These are phyloP conservation scores for Chiloscyllium plagiosum DNA, from an alignment of 2,113 vertebrate species.

Conservation along the genomic window DNA sequence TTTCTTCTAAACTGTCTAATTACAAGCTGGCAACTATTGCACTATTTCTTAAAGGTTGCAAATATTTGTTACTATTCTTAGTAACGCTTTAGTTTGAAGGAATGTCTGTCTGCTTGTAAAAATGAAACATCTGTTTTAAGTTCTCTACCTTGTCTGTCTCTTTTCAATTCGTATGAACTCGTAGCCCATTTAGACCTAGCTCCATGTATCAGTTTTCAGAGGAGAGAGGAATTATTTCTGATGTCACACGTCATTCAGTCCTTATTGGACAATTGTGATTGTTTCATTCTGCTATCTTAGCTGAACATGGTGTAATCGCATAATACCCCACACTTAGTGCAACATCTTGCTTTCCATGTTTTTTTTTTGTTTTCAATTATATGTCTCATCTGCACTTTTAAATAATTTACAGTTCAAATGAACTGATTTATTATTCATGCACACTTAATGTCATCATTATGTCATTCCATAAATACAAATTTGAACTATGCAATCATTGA, in stretches of 20 bases:
- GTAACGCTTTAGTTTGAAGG: background rate
- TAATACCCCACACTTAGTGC: background rate
- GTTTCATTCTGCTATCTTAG: background rate
- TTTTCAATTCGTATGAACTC: background rate
- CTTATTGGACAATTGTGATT: background rate
- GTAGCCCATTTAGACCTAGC: background rate
- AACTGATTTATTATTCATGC: background rate
- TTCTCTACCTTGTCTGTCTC: background rate
- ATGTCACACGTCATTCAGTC: background rate
- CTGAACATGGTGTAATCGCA: background rate
- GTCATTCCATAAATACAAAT: background rate
- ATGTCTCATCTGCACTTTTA: background rate
- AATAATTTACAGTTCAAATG: background rate
- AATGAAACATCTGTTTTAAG: background rate
- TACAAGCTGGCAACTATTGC: background rate
- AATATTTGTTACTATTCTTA: background rate
- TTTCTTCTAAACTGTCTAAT: background rate
- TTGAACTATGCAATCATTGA: background rate
- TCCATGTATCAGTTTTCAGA: background rate
- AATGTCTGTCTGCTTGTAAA: background rate
- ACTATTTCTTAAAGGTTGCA: background rate
- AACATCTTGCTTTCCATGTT: background rate
- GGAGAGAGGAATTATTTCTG: background rate
- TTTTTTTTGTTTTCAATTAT: background rate
- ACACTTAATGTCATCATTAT: background rate